Percentiles rank a stretch among this genome's conserved stretches.
Conservation (phyloP, 2,797 vertebrate species). For the Myotis myotis region DNA sequence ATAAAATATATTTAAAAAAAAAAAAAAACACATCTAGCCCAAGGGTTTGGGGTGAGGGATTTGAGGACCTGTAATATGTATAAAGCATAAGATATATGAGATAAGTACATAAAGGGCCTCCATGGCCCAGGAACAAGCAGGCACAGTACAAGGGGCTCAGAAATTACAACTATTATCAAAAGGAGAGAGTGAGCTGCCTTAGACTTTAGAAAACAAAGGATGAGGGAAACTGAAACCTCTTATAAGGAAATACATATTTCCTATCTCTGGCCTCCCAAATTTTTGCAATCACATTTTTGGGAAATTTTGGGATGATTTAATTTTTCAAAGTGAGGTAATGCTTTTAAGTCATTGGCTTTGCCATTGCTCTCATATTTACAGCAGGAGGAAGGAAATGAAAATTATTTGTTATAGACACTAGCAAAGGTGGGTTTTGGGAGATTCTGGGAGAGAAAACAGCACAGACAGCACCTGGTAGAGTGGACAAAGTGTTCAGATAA, state of each 20-base stretch:
- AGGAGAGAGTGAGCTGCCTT: neutral
- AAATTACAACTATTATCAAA: slow-evolving; percentile 15
- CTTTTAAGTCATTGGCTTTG: neutral
- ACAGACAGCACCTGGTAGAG: neutral
- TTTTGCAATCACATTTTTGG: slow-evolving; percentile 25
- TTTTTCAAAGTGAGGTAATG: neutral
- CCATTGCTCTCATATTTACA: neutral
- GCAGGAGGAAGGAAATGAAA: neutral
- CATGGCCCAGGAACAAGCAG: neutral
- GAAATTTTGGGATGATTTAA: neutral
- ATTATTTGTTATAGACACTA: neutral
- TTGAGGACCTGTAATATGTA: neutral
- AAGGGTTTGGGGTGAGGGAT: slow-evolving; percentile 13
- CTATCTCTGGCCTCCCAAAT: neutral
- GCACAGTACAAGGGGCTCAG: neutral
- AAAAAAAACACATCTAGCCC: neutral
- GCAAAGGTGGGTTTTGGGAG: neutral
- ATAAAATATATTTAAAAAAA: too few relatives aligned
- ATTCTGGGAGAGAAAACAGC: neutral
- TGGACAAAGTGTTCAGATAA: neutral
- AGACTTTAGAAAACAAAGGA: neutral
- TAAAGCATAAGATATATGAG: neutral
- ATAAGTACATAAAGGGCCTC: neutral
- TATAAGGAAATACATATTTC: slow-evolving; percentile 5
- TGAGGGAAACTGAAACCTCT: neutral